A percentile compares a stretch with the other conserved stretches of the same genome.
These are phyloP conservation scores for Rhabditoides inermis DNA, from an alignment of 2,888 invertebrate genomes.

Conservation along the genomic window DNA sequence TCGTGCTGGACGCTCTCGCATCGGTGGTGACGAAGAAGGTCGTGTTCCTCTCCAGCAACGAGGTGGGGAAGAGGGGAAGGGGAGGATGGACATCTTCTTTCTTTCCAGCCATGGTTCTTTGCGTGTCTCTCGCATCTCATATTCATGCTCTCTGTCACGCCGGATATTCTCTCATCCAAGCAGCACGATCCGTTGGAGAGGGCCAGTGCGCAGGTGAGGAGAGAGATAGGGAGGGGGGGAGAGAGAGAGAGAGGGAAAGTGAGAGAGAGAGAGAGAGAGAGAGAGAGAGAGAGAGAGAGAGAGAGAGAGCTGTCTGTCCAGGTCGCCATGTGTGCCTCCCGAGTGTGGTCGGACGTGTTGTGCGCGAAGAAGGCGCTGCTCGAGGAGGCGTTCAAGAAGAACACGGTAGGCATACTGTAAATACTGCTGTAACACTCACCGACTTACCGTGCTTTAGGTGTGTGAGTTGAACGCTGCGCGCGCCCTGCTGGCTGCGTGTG, in stretches of 20 bases:
- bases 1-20: constrained; percentile 64
- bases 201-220: constrained; percentile 39
- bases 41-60: constrained; percentile 28
- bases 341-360: constrained; percentile 95
- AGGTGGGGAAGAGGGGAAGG: too few relatives aligned
- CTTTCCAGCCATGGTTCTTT: constrained; percentile 63
- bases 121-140: constrained; percentile 88
- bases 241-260: too few relatives aligned
- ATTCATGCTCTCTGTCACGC: constrained; percentile 53
- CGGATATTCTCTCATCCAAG: constrained; percentile 29
- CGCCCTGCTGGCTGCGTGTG: constrained; percentile 26
- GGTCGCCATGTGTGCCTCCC: constrained; percentile 77
- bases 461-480: constrained; percentile 33
- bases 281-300: too few relatives aligned
- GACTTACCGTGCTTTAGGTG: too few relatives aligned
- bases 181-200: constrained; percentile 24
- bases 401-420: constrained; percentile 67
- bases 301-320: too few relatives aligned
- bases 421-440: too few relatives aligned
- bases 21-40: constrained; percentile 38
- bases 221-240: too few relatives aligned
- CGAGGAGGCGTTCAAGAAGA: constrained; percentile 69
- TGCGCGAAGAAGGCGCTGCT: constrained; percentile 87
- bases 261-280: too few relatives aligned
- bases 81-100: too few relatives aligned